Base-by-base conservation (phyloP, 35 echinoderm and acorn worm species). In the Anneissia japonica region DNA sequence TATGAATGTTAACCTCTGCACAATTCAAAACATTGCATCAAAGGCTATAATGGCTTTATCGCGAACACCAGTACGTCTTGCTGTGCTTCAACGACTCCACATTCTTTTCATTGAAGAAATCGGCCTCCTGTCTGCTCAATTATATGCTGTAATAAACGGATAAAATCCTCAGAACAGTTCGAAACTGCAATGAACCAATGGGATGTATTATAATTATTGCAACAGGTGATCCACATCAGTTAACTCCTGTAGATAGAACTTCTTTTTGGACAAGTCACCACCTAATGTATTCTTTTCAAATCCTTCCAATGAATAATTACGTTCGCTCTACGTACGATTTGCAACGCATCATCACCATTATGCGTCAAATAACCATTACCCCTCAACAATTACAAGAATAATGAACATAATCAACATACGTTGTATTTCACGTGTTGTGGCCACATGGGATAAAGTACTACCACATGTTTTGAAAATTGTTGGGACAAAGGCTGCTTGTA, bases 71-170 rank as follows among this genome's bases (percentile, higher is more conserved):
- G 78, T 80, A 38, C 78, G 35, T 9, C 31, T 80, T 10, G 78
- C 78, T 80, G 35, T 80, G 78, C 78, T 80, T 2, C 78, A 80
- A 36, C 78, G 78, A 80, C 37, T 80, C 5, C 3, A 80, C 5
- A 32, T 80, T 3, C 78, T 80, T 4, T 80, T 80, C 78, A 80
- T 80, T 34, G 78, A 80, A 80, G 78, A 80, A 80, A 80, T 80
- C 10, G 78, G 78, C 78, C 78, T 80, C 3, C 78, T 80, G 5
- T 80, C 78, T 9, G 10, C 78, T 80, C 11, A 80, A 7, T 32
- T 80, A 23, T 80, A 34, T 80, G 10, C 78, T 35, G 78, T n/a
- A n/a, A n/a, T n/a, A n/a, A n/a, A n/a, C n/a, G n/a, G n/a, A n/a
- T n/a, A n/a, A n/a, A n/a, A n/a, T n/a, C n/a, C n/a, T n/a, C n/a